phyloP scores from a whole-genome alignment of 2,113 vertebrate genomes.

The Indicator maculatus region DNA sequence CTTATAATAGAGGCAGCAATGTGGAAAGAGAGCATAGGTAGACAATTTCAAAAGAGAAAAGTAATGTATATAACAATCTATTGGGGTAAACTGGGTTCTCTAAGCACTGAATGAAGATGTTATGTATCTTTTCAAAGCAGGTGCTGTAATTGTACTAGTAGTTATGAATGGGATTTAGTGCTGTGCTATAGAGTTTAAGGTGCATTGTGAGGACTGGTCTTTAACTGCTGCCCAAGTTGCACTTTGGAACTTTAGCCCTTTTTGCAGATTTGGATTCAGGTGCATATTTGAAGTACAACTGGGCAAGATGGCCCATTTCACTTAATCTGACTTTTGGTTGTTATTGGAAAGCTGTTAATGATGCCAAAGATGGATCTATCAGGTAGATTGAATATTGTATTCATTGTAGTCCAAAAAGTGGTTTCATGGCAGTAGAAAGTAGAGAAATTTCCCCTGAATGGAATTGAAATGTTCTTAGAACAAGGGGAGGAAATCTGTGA shows the following conservation, averaged over 20 bases:
- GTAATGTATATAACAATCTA: background rate
- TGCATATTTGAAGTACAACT: background rate
- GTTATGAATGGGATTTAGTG: background rate
- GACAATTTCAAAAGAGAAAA: background rate
- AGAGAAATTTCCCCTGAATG: background rate
- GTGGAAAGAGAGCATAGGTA: background rate
- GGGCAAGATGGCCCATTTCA: background rate
- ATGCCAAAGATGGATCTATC: background rate
- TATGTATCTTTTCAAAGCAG: background rate
- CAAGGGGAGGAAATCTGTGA: background rate
- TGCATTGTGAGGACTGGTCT: background rate
- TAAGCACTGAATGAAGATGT: background rate
- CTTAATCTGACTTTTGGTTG: background rate
- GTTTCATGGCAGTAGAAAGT: background rate
- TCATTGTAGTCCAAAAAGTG: background rate
- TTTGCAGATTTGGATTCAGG: background rate
- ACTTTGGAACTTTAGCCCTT: background rate
- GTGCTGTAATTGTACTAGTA: background rate
- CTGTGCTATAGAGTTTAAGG: accelerated
- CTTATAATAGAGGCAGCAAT: background rate
- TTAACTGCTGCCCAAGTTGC: background rate
- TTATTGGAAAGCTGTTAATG: background rate
- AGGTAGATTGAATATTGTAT: background rate
- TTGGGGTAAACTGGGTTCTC: background rate
- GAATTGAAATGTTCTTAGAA: background rate